Evolutionary conservation across 1,140 invertebrate genomes (phyloP), one percentile per base, ranked within the genome.

Genomic region (Ips nitidus): DNA sequence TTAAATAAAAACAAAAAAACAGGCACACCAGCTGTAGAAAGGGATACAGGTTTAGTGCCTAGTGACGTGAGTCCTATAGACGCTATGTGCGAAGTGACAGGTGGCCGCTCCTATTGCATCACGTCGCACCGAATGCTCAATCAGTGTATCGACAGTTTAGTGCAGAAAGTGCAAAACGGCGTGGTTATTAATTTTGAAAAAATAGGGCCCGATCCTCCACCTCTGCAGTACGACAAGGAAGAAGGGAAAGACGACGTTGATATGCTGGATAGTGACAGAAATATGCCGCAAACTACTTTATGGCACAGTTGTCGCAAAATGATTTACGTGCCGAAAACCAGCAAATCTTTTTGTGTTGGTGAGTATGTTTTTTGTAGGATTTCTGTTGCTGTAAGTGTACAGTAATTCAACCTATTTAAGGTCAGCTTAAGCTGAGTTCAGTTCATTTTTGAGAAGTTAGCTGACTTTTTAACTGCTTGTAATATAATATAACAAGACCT

Each of bases 1-100:
- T 47, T 45, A 2, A 57, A n/a, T 4, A 41, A 7, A 38, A 59
- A 41, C 2, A 59, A 41, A 40, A 36, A 41, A n/a, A 66, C 58
- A 74, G 79, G 79, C 2, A 88, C 88, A 36, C 87, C 88, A 1
- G 84, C 86, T n/a, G 78, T 85, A 2, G 86, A 86, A 69, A 77
- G 85, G 63, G 85, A 88, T 75, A 87, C 86, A 38, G 90, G 89
- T 42, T 85, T 95, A 63, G 94, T 97, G 36, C 92, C 95, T 41
- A 94, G 92, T 74, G 96, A 98, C 78, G 88, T 90, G 67, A 95
- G 94, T 60, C 94, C 95, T 0, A 95, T 99, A 73, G 95, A 98
- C 83, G 90, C 92, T 1, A 98, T 99, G 94, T 99, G 97, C 84
- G 96, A 98, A 86, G 95, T 98, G n/a, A 99, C 97, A 2, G 97